These are phyloP conservation scores for Pterocles gutturalis DNA, from an alignment of 2,113 vertebrate species.

Conservation along the genomic window DNA sequence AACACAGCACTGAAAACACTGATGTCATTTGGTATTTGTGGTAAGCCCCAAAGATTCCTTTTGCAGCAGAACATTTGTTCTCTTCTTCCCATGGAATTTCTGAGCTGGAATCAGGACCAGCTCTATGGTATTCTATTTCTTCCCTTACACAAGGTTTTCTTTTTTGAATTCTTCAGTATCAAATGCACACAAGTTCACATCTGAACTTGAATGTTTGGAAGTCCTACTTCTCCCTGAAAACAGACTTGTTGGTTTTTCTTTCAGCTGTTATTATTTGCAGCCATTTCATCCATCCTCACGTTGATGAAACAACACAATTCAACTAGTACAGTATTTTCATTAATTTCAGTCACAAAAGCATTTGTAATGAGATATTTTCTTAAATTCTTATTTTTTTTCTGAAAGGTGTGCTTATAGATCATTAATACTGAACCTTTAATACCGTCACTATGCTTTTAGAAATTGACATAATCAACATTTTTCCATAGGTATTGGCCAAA, in stretches of 20 bases:
- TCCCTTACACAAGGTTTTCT: not conserved
- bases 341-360: not conserved
- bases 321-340: not conserved
- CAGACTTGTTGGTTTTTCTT: not conserved
- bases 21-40: conserved; percentile 39
- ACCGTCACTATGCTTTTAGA: not conserved
- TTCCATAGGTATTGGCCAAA: not conserved
- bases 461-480: not conserved
- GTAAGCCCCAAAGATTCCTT: conserved; percentile 35
- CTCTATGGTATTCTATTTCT: not conserved
- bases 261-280: not conserved
- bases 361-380: not conserved
- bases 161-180: not conserved
- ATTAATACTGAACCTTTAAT: not conserved
- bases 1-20: not conserved
- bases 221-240: not conserved
- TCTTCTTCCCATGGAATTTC: conserved; percentile 32
- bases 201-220: not conserved
- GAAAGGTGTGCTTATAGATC: not conserved
- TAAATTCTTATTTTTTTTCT: not conserved
- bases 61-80: conserved; percentile 35
- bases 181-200: not conserved
- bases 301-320: not conserved
- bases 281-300: not conserved
- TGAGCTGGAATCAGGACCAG: not conserved